A percentile compares a stretch with the other conserved stretches of the same genome.
phyloP scores from a whole-genome alignment of 1,140 invertebrate species.

The Andricus grossulariae region DNA sequence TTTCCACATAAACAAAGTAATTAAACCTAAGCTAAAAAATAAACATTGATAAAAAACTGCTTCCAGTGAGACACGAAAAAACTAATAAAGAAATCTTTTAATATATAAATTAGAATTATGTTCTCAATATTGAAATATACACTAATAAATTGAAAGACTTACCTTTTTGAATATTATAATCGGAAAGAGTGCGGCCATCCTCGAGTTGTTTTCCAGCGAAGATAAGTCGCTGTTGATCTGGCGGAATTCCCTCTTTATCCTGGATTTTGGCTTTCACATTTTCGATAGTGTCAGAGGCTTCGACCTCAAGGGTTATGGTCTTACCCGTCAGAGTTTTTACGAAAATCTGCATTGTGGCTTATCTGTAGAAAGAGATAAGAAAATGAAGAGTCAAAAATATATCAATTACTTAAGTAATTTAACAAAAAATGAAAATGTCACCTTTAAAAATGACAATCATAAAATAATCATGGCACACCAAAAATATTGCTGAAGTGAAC shows the following conservation, averaged over 20 bases:
- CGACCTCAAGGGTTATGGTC: slow-evolving; percentile 83
- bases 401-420: background rate
- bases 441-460: too few species aligned
- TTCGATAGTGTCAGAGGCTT: slow-evolving; percentile 82
- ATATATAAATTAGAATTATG: background rate
- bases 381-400: background rate
- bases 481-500: too few species aligned
- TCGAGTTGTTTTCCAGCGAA: slow-evolving; percentile 84
- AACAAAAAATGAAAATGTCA: background rate
- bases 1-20: too few species aligned
- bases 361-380: slow-evolving; percentile 35
- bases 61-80: too few species aligned
- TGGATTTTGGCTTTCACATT: slow-evolving; percentile 72
- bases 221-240: slow-evolving; percentile 76
- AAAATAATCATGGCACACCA: too few species aligned
- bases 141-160: slow-evolving; percentile 6
- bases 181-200: slow-evolving; percentile 83
- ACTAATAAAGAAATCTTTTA: too few species aligned
- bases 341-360: slow-evolving; percentile 79
- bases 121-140: background rate
- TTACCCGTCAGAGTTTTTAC: slow-evolving; percentile 83
- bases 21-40: too few species aligned
- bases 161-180: slow-evolving; percentile 81
- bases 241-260: slow-evolving; percentile 30
- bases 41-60: too few species aligned